Percentiles rank a stretch among this genome's conserved stretches.
phyloP scores from a whole-genome alignment of 2,113 vertebrate species.

The Rhipidura dahli region DNA sequence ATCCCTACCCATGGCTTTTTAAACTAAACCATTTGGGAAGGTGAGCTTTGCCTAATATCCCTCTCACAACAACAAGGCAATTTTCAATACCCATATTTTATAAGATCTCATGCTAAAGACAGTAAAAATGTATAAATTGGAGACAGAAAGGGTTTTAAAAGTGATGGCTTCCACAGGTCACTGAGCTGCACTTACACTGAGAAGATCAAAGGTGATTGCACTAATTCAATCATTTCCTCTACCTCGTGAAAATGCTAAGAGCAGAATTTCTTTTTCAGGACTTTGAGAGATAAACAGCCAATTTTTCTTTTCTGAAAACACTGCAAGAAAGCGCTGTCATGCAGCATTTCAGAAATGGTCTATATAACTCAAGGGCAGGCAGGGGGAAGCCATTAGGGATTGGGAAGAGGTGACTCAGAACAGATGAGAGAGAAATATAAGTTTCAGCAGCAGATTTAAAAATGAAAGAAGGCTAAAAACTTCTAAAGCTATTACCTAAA shows the following conservation, averaged over 20 bases:
- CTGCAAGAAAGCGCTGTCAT: conserved; percentile 6
- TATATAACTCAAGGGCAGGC: conserved; percentile 30
- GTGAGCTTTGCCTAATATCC: background rate
- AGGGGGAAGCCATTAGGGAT: conserved; percentile 32
- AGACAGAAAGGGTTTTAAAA: background rate
- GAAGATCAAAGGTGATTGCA: background rate
- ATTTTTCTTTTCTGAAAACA: conserved; percentile 25
- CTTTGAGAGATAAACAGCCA: conserved; percentile 9
- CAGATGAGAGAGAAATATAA: conserved; percentile 7
- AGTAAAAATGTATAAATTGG: background rate
- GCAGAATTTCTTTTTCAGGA: background rate
- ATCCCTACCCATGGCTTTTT: background rate
- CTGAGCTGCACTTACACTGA: background rate
- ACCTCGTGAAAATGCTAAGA: background rate
- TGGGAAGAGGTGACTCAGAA: conserved; percentile 24
- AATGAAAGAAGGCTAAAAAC: background rate
- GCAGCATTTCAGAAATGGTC: conserved; percentile 38
- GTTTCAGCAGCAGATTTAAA: conserved; percentile 25
- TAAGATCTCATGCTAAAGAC: background rate
- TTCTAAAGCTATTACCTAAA: background rate
- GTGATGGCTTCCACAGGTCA: background rate
- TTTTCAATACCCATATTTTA: background rate
- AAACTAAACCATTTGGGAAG: background rate
- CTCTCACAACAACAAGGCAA: background rate
- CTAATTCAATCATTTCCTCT: background rate